A percentile compares a stretch with the other conserved stretches of the same genome.
Conservation (phyloP, 2,888 invertebrate genomes). For the Mythimna loreyi region DNA sequence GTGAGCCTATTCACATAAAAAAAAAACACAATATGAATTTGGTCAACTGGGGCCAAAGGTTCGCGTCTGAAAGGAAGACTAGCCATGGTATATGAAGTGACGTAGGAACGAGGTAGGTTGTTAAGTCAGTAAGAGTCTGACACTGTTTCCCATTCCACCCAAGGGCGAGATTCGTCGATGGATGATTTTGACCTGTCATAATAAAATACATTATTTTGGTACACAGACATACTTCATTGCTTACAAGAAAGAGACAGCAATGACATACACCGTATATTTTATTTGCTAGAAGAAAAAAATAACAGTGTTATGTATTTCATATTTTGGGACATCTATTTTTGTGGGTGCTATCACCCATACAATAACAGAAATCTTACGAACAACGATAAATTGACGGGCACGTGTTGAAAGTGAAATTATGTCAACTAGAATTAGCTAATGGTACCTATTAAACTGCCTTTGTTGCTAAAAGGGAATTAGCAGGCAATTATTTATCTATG, state of each 20-base stretch:
- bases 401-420: constrained; percentile 24
- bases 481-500: no score
- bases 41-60: no score
- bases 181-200: no score
- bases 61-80: no score
- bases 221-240: background rate
- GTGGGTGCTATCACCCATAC: constrained; percentile 32
- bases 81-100: no score
- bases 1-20: no score
- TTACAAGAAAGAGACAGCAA: background rate
- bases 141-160: no score
- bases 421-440: constrained; percentile 26
- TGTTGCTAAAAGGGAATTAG: constrained; percentile 17
- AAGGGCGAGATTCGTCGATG: no score
- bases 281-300: constrained; percentile 1
- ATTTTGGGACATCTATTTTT: constrained; percentile 57
- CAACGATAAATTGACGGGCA: constrained; percentile 11
- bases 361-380: constrained; percentile 33
- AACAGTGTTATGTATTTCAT: constrained; percentile 11
- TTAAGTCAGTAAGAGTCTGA: no score
- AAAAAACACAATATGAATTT: no score
- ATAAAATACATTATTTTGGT: background rate
- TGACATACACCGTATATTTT: constrained; percentile 4
- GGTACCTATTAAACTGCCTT: constrained; percentile 17
- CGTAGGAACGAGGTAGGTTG: no score